Base-by-base conservation (phyloP, 2,113 vertebrate species). In the Cricetomys ansorgei region DNA sequence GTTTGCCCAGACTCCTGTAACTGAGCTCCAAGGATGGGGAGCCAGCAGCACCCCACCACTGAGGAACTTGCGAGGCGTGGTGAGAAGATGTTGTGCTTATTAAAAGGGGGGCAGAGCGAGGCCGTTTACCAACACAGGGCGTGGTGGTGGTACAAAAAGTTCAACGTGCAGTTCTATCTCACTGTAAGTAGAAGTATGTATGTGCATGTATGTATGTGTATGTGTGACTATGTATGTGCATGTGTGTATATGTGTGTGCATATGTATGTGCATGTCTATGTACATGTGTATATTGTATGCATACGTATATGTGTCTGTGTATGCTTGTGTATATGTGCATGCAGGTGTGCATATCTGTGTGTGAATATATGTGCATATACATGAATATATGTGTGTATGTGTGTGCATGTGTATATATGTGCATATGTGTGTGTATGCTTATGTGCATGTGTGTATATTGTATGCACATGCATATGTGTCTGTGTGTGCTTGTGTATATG, bases 1-100 rank as follows among this genome's bases (percentile, higher is more conserved):
- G 0, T 43, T 40, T 8, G 5, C 48, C 53, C 0, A 1, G 40
- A 11, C 37, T n/a, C 3, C 4, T 29, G 50, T 12, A 0, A 12
- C 13, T 1, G 25, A 48, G 65, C 34, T 2, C 0, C 0, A 21
- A 15, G 23, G 75, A 12, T 3, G 11, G 67, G 67, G 27, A 17
- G 8, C 8, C 4, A 27, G 23, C 2, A 3, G 7, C 6, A 3
- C 1, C 1, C 3, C 4, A 19, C 27, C 79, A 80, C 48, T 5
- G 7, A 72, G n/a, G 62, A 64, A 16, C 21, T 9, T 21, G 73
- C 12, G 13, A 7, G 27, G 25, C 43, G 2, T 11, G 8, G 21
- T 7, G 5, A n/a, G n/a, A 19, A 17, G 37, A 9, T 12, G 4
- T 10, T 4, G 0, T 3, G 7, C 31, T 19, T n/a, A 67, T 2